These are phyloP conservation scores for Tiphia femorata DNA, from an alignment of 2,888 invertebrate genomes.

Conservation along the genomic window DNA sequence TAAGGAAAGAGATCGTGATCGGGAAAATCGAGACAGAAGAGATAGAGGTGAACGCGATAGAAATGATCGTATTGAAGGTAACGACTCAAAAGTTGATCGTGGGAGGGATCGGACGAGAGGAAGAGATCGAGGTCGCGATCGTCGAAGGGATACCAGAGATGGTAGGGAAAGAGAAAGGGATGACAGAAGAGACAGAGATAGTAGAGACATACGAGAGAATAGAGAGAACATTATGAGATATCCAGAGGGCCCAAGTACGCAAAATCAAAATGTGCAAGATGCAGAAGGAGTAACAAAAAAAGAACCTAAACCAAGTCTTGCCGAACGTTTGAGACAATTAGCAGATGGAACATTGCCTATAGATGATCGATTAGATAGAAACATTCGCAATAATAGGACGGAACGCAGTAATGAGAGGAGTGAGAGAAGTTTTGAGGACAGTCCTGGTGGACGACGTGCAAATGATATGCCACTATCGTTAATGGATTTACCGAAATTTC, in stretches of 20 bases:
- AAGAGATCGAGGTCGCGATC: conserved; percentile 60
- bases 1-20: conserved; percentile 59
- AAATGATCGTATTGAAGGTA: conserved; percentile 53
- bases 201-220: conserved; percentile 54
- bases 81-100: conserved; percentile 52
- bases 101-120: conserved; percentile 62
- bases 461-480: conserved; percentile 63
- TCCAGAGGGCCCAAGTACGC: conserved; percentile 51
- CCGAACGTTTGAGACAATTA: conserved; percentile 65
- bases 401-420: conserved; percentile 52
- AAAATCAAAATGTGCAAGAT: conserved; percentile 33
- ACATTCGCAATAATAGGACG: conserved; percentile 44
- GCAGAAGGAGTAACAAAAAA: conserved; percentile 50
- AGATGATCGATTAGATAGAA: conserved; percentile 60
- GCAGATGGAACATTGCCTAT: conserved; percentile 65
- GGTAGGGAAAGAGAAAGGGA: conserved; percentile 62
- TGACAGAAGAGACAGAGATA: conserved; percentile 55
- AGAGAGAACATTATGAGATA: conserved; percentile 58
- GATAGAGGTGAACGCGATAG: conserved; percentile 55
- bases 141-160: conserved; percentile 56
- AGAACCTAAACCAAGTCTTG: conserved; percentile 63
- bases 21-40: conserved; percentile 57
- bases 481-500: conserved; percentile 64
- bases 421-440: conserved; percentile 57
- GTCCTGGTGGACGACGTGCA: conserved; percentile 33